Evolutionary conservation across 2,113 vertebrate genomes (phyloP).

Genomic region (Galemys pyrenaicus): DNA sequence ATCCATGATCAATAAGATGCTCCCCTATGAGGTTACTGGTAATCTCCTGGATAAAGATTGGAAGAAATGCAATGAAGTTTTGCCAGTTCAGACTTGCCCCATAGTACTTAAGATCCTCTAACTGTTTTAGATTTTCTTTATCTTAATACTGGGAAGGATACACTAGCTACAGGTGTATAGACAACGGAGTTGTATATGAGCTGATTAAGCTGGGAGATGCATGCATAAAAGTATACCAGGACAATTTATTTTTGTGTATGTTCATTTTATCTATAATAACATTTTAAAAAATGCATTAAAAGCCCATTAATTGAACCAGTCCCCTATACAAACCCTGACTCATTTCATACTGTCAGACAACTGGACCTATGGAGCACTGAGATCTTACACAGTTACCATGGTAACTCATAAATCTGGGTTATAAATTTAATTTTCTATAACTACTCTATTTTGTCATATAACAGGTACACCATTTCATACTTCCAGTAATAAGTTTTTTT

Average conservation of each 20-base stretch:
- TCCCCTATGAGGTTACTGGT: neutral
- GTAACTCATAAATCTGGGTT: neutral
- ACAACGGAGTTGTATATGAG: neutral
- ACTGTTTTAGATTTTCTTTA: slow-evolving; percentile 1
- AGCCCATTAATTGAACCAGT: neutral
- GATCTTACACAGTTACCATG: neutral
- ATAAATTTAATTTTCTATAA: neutral
- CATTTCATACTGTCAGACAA: neutral
- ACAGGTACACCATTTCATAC: neutral
- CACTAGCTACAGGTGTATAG: neutral
- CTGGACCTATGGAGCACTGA: neutral
- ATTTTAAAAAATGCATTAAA: no score
- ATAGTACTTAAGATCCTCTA: neutral
- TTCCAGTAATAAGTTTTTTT: neutral
- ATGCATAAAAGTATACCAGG: no score
- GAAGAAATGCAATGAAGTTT: neutral
- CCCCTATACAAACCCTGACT: neutral
- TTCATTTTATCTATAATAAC: no score
- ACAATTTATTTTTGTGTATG: neutral
- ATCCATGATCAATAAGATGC: neutral
- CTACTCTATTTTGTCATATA: neutral
- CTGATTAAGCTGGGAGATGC: neutral
- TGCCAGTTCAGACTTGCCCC: neutral
- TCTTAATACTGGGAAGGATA: neutral
- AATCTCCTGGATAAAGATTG: neutral